Conservation (phyloP, 2,888 invertebrate genomes). For the Chorisops tibialis region DNA sequence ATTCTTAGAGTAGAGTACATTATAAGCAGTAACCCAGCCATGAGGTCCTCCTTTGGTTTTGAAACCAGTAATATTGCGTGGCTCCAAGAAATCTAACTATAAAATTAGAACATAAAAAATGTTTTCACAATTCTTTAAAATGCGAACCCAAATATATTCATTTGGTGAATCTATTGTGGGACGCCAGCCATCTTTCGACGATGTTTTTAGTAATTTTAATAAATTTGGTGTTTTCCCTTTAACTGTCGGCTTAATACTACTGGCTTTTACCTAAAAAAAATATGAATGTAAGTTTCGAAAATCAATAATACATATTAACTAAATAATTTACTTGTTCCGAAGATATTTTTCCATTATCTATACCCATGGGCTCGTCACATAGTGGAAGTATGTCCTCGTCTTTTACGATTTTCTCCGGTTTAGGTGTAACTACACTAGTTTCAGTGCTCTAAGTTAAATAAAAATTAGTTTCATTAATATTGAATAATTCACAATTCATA, state of each 20-base stretch:
- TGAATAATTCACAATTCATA: not conserved
- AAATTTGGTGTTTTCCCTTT: constrained; percentile 39
- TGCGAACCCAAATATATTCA: constrained; percentile 57
- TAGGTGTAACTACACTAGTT: not conserved
- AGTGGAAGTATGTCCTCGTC: constrained; percentile 41
- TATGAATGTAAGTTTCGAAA: not conserved
- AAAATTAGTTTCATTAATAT: not conserved
- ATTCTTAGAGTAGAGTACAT: constrained; percentile 70
- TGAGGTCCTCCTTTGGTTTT: constrained; percentile 67
- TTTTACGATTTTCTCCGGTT: constrained; percentile 1
- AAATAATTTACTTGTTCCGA: constrained; percentile 59
- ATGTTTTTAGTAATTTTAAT: constrained; percentile 46
- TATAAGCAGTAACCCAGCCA: constrained; percentile 74
- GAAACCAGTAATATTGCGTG: constrained; percentile 74
- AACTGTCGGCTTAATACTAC: constrained; percentile 44
- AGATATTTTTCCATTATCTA: constrained; percentile 61
- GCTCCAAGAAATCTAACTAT: constrained; percentile 70
- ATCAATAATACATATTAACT: constrained; percentile 52
- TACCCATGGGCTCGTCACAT: constrained; percentile 72
- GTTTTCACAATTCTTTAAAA: not conserved
- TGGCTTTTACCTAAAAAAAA: constrained; percentile 37
- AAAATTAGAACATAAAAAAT: constrained; percentile 14
- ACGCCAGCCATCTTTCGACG: constrained; percentile 59
- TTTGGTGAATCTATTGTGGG: constrained; percentile 65
- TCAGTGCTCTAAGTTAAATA: not conserved